Percentiles rank a stretch among this genome's conserved stretches.
phyloP scores from a whole-genome alignment of 2,797 vertebrate species.

The Cyprinodon diabolis region DNA sequence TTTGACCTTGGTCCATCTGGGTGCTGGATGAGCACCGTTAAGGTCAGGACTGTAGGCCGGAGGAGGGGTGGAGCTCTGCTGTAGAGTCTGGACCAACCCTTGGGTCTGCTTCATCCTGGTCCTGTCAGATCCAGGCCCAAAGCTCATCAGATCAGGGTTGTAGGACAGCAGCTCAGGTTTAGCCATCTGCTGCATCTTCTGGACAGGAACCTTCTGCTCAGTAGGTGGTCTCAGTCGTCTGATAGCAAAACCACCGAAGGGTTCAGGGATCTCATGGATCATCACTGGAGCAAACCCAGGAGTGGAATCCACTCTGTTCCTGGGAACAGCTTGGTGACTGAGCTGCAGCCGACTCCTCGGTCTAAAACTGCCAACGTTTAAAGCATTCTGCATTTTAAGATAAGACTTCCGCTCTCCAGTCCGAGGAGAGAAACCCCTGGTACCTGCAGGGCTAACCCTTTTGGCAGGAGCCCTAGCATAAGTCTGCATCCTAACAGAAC shows the following conservation, averaged over 20 bases:
- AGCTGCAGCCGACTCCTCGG: neutral
- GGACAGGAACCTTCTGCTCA: neutral
- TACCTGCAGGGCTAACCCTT: neutral
- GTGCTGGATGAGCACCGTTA: neutral
- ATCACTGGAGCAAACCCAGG: neutral
- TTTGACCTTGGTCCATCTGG: neutral
- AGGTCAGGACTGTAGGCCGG: neutral
- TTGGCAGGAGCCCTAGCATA: constrained; percentile 24
- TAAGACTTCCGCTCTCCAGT: neutral
- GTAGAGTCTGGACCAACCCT: neutral
- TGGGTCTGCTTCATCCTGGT: neutral
- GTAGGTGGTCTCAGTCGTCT: fast-evolving
- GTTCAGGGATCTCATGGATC: constrained; percentile 23
- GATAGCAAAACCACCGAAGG: constrained; percentile 18
- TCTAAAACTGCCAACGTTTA: neutral
- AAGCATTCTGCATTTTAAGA: fast-evolving
- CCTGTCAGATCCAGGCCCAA: neutral
- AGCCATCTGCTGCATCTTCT: neutral
- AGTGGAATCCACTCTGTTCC: neutral
- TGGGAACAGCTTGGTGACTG: neutral
- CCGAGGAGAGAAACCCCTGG: neutral
- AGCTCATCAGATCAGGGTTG: neutral
- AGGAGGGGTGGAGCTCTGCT: neutral
- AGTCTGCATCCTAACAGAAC: neutral
- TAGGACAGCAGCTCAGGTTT: neutral